Conservation (phyloP, 2,888 invertebrate genomes). For the Trilocha varians region DNA sequence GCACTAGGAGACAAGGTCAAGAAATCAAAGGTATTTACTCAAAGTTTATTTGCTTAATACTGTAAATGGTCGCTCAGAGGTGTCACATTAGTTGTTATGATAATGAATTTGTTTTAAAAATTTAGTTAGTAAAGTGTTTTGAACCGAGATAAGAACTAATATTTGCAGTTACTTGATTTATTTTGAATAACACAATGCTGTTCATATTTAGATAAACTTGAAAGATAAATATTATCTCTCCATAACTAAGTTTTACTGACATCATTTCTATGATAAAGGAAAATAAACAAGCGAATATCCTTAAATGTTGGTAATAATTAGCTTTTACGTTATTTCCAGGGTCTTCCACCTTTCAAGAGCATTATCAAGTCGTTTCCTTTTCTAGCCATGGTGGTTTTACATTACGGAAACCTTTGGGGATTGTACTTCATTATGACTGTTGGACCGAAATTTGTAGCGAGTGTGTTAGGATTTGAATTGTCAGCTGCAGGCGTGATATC, state of each 20-base stretch:
- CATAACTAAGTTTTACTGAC: too few species aligned
- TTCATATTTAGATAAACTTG: too few species aligned
- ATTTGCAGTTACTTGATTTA: conserved; percentile 5
- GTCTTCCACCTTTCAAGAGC: conserved; percentile 76
- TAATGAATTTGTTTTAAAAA: neutral
- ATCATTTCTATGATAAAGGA: too few species aligned
- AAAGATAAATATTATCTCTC: too few species aligned
- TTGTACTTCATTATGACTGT: conserved; percentile 83
- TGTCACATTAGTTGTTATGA: conserved; percentile 21
- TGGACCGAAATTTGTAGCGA: conserved; percentile 83
- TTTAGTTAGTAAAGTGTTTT: neutral
- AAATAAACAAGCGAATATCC: too few species aligned
- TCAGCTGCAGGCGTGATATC: conserved; percentile 80
- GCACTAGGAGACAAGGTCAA: conserved; percentile 72
- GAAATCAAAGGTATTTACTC: conserved; percentile 65
- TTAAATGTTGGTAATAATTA: neutral
- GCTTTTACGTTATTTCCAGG: conserved; percentile 50
- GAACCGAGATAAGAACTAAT: neutral
- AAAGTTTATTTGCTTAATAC: conserved; percentile 11
- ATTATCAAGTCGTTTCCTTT: conserved; percentile 79
- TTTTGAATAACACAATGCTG: too few species aligned
- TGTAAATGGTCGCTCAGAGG: conserved; percentile 15
- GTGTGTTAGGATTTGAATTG: conserved; percentile 80
- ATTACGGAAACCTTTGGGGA: conserved; percentile 85
- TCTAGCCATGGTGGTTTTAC: conserved; percentile 76